Percentiles rank a stretch among this genome's conserved stretches.
Evolutionary conservation across 2,888 invertebrate genomes (phyloP).

Genomic region (Aphelenchoides bicaudatus): DNA sequence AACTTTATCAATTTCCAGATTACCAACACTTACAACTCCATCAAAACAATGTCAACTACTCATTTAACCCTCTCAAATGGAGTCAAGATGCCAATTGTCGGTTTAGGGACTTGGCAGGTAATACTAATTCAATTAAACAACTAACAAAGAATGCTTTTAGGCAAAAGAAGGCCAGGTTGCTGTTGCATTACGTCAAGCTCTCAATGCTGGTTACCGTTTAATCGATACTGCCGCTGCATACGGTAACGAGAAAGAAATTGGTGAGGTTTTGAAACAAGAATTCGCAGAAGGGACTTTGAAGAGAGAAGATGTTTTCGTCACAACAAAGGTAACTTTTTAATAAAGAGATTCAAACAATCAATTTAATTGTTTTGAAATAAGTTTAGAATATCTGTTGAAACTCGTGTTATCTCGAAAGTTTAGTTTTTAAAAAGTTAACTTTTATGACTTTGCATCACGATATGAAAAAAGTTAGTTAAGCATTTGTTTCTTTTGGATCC

Average conservation of each 20-base stretch:
- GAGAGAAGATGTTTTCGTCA: conserved; percentile 75
- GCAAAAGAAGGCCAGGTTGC: conserved; percentile 19
- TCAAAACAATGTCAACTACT: conserved; percentile 3
- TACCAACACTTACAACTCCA: no score
- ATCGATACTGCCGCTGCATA: conserved; percentile 75
- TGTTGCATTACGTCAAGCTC: conserved; percentile 31
- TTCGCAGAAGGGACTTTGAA: conserved; percentile 69
- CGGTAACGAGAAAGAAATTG: conserved; percentile 71
- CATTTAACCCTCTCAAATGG: conserved; percentile 36
- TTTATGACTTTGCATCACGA: no score
- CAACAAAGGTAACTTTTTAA: conserved; percentile 73
- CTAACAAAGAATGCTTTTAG: conserved; percentile 11
- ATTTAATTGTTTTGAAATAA: no score
- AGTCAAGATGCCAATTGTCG: conserved; percentile 46
- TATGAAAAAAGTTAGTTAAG: no score
- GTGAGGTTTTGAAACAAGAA: conserved; percentile 72
- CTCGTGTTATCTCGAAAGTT: no score
- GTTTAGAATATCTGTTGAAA: no score
- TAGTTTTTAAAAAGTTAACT: no score
- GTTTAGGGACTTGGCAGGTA: conserved; percentile 52
- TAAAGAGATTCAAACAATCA: no score
- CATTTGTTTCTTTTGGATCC: no score
- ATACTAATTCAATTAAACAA: not conserved
- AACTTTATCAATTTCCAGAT: no score
- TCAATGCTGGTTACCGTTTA: conserved; percentile 55